phyloP scores from a whole-genome alignment of 2,888 invertebrate species.

The Smittia sp. region DNA sequence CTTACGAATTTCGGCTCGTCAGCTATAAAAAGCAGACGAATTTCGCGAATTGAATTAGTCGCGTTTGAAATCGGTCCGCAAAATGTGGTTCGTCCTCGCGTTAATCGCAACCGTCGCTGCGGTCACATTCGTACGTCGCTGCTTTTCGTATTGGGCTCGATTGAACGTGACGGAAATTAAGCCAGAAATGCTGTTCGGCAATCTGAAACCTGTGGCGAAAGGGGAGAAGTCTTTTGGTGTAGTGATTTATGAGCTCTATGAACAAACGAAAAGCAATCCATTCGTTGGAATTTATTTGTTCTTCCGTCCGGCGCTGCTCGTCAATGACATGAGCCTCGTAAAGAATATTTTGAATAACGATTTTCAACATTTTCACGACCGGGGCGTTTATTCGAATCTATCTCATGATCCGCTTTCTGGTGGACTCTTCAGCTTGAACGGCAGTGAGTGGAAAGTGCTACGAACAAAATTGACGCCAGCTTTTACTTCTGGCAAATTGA shows the following conservation, averaged over 20 bases:
- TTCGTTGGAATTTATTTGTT: conserved; percentile 63
- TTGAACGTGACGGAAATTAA: conserved; percentile 58
- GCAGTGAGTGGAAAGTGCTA: conserved; percentile 62
- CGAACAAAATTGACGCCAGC: conserved; percentile 64
- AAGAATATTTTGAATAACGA: conserved; percentile 62
- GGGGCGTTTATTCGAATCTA: conserved; percentile 63
- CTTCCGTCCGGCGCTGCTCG: conserved; percentile 60
- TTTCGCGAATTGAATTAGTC: not conserved
- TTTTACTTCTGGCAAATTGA: conserved; percentile 66
- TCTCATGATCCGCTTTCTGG: conserved; percentile 61
- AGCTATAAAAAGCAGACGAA: not conserved
- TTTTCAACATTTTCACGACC: conserved; percentile 64
- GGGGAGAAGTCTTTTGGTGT: conserved; percentile 61
- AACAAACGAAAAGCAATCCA: conserved; percentile 47
- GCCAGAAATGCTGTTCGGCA: conserved; percentile 64
- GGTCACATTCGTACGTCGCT: not conserved
- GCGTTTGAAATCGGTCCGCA: not conserved
- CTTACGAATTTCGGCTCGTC: no score
- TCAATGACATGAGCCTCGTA: conserved; percentile 62
- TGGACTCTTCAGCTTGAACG: conserved; percentile 60
- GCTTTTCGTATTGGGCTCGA: conserved; percentile 57
- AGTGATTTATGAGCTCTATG: conserved; percentile 61
- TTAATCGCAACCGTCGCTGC: not conserved
- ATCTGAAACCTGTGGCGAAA: conserved; percentile 57
- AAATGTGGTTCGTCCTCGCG: not conserved